Conservation (phyloP, 2,113 vertebrate species). For the Cheirogaleus medius region DNA sequence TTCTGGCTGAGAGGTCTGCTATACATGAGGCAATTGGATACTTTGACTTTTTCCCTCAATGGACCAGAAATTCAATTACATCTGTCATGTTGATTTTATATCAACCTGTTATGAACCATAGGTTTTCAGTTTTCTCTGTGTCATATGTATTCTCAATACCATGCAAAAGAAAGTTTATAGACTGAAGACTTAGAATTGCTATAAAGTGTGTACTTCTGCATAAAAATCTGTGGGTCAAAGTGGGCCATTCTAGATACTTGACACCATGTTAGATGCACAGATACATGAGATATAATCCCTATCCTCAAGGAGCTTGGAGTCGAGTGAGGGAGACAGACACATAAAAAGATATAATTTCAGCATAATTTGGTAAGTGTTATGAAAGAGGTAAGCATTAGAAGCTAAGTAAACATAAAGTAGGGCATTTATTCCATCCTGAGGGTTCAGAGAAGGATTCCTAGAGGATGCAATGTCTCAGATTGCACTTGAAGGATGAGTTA, state of each 20-base stretch:
- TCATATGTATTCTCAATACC: not conserved
- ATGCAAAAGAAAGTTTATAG: not conserved
- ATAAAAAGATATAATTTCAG: not conserved
- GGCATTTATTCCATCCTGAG: not conserved
- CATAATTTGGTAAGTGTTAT: not conserved
- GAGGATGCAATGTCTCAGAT: not conserved
- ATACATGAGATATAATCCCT: not conserved
- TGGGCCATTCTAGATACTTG: not conserved
- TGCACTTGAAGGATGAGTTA: not conserved
- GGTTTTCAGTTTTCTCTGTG: not conserved
- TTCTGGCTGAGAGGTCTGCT: not conserved
- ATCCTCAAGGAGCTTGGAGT: not conserved
- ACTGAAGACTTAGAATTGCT: not conserved
- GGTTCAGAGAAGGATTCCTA: not conserved
- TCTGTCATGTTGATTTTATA: not conserved
- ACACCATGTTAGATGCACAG: not conserved
- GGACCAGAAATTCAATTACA: not conserved
- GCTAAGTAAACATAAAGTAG: not conserved
- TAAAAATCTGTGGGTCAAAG: not conserved
- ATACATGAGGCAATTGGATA: not conserved
- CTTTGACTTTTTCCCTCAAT: not conserved
- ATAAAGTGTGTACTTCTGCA: not conserved
- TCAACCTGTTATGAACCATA: not conserved
- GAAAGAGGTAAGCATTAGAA: not conserved
- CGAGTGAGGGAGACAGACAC: not conserved